Percentiles rank a stretch among this genome's conserved stretches.
These are phyloP conservation scores for Puntigrus tetrazona DNA, from an alignment of 2,113 vertebrate genomes.

Conservation along the genomic window DNA sequence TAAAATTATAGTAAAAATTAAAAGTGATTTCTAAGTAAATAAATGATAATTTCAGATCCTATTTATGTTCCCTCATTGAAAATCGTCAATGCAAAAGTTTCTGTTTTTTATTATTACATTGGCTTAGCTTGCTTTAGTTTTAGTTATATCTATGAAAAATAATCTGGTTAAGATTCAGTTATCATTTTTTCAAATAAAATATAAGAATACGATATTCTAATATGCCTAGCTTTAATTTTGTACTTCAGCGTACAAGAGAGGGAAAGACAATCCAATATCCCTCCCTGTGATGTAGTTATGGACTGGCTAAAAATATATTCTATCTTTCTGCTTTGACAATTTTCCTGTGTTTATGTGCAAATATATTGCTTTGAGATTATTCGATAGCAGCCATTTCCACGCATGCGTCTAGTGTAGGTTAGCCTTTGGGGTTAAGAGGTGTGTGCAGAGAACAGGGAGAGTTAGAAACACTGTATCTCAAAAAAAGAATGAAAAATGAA, in stretches of 20 bases:
- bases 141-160: neutral
- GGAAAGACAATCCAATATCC: conserved; percentile 26
- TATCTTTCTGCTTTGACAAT: neutral
- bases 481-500: neutral
- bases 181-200: conserved; percentile 5
- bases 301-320: neutral
- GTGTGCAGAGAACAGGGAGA: neutral
- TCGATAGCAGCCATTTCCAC: neutral
- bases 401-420: neutral
- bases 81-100: neutral
- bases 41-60: neutral
- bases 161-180: neutral
- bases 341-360: conserved; percentile 3
- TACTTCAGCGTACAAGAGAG: conserved; percentile 1
- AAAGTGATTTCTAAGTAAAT: too few relatives aligned
- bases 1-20: neutral
- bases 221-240: conserved; percentile 23
- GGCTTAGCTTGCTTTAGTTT: neutral
- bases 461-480: neutral
- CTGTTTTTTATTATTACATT: neutral
- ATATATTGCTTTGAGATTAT: conserved; percentile 30
- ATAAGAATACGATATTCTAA: conserved; percentile 5
- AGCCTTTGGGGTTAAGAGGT: conserved; percentile 1
- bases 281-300: conserved; percentile 5
- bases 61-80: neutral